These are phyloP conservation scores for Nephrocerus scutellatus DNA, from an alignment of 2,888 invertebrate genomes.

Conservation along the genomic window DNA sequence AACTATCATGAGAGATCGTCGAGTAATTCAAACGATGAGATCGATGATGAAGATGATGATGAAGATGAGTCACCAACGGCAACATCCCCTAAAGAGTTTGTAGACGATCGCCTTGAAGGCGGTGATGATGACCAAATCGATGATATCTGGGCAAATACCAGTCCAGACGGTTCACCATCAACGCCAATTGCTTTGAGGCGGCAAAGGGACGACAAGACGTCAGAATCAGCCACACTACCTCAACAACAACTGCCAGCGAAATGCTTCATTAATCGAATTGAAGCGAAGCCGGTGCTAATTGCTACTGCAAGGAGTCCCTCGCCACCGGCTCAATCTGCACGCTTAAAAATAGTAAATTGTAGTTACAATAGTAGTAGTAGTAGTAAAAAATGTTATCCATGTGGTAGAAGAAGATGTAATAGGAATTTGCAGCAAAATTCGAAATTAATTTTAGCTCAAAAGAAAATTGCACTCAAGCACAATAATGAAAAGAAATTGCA, in stretches of 20 bases:
- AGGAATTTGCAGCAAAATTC: too few species aligned
- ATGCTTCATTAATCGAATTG: conserved; percentile 17
- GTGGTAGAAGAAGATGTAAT: too few species aligned
- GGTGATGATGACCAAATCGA: conserved; percentile 30
- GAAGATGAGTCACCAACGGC: conserved; percentile 24
- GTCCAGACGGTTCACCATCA: conserved; percentile 32
- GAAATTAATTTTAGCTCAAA: too few species aligned
- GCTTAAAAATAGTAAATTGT: conserved; percentile 27
- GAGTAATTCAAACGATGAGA: conserved; percentile 38
- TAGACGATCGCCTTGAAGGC: conserved; percentile 3
- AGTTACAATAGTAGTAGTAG: conserved; percentile 22
- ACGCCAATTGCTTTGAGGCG: too few species aligned
- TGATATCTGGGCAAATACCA: conserved; percentile 34
- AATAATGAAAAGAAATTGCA: too few species aligned
- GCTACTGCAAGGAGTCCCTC: conserved; percentile 17
- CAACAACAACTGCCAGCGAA: conserved; percentile 24
- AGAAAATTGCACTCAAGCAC: too few species aligned
- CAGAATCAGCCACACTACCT: too few species aligned
- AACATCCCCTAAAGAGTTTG: too few species aligned
- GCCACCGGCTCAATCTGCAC: conserved; percentile 22
- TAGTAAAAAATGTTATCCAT: too few species aligned
- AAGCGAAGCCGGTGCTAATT: conserved; percentile 26
- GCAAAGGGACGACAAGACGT: too few species aligned
- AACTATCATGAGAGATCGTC: conserved; percentile 33
- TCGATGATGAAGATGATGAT: conserved; percentile 34